Evolutionary conservation across 2,888 invertebrate genomes (phyloP), one percentile per base, ranked within the genome.

Genomic region (Phragmatobia fuliginosa): DNA sequence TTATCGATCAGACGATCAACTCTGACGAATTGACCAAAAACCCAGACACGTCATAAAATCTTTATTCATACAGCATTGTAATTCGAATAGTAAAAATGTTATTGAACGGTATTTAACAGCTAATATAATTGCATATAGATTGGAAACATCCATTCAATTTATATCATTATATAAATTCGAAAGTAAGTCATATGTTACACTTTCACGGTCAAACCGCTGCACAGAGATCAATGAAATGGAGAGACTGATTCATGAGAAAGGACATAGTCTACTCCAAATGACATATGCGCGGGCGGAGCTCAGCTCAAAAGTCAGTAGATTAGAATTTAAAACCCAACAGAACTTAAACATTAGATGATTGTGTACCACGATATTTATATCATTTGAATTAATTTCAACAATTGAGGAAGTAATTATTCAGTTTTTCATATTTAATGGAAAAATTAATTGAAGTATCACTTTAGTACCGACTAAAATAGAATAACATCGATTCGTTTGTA

Each of bases 381-480:
- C 28, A 56, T 56, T 56, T 56, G 11, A 28, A 28, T 56, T 28
- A 28, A 28, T 56, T 28, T 25, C 56, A 28, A 28, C 28, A 56
- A 56, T 6, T n/a, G 25, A 4, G 14, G 25, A 25, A 25, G n/a
- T 25, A 52, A 52, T 52, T 25, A 41, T 31, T 38, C 45, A 65
- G 28, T n/a, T 65, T 36, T 52, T 33, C 49, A 36, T 63, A 32
- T 70, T 33, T 16, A 63, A 67, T 38, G 28, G 38, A 18, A 16
- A 60, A 36, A 16, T 8, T 49, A n/a, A n/a, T n/a, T 62, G 16
- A 63, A 45, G 36, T n/a, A 59, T 28, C 49, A 16, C n/a, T 60
- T 36, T 16, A 18, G 36, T 32, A 66, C 62, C 59, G 65, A 28
- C 67, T 25, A 14, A 76, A 76, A 76, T 73, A 69, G 41, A 68